Base-by-base conservation (phyloP, 2,888 invertebrate genomes). In the Choristoneura rosaceana region DNA sequence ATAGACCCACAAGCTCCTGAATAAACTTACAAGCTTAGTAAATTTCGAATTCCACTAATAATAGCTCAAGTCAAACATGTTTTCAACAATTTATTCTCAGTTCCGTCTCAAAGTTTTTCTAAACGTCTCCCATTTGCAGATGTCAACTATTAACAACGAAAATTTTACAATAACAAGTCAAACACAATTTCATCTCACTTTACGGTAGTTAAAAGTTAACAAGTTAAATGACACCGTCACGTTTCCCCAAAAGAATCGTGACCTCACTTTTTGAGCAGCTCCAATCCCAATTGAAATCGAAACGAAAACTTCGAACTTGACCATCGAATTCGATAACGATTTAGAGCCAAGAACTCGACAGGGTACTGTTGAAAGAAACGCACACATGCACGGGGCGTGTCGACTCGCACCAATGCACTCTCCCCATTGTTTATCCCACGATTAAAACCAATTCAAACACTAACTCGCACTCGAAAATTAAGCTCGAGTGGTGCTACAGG, bases 371-470 rank as follows among this genome's bases (percentile, higher is more conserved):
- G 43, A 59, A 68, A 77, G 76, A 74, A 70, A 74, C 78, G 79
- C 84, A 82, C 90, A 91, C 90, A 91, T 91, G 91, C 83, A 81
- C 79, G 78, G 87, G 92, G 93, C 90, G 92, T 90, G 90, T 86
- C 89, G 82, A 76, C 81, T 74, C 82, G 88, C 90, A 79, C 88
- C 83, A 87, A 78, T 87, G 90, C 88, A 80, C 87, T 85, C 89
- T 81, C 87, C 86, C 90, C 80, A 91, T 93, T 94, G 92, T 93
- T 93, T 93, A 94, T 93, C 92, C 92, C 92, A 91, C 94, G 94
- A 93, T 93, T 93, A 93, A 90, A 90, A 90, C 89, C 90, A 91
- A 92, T 92, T 93, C 92, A 91, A 92, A 92, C 86, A 91, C 93
- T 93, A 93, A 93, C 91, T 90, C 92, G 89, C 89, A 88, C 93